phyloP scores from a whole-genome alignment of 2,797 vertebrate species.

The Sphaeramia orbicularis region DNA sequence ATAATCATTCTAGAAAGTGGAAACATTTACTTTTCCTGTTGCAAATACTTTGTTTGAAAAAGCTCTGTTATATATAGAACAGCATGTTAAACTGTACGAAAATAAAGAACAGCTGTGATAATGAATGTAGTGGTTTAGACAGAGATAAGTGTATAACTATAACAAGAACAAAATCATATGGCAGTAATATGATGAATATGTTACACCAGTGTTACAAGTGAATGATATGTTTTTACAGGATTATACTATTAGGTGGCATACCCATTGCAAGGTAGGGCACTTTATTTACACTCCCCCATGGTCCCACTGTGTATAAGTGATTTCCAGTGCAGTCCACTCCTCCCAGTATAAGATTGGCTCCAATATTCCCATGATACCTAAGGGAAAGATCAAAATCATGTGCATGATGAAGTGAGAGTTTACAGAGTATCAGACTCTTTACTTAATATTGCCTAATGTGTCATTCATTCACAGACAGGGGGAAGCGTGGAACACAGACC shows the following conservation, averaged over 20 bases:
- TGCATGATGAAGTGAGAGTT: not conserved
- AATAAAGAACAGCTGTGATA: not conserved
- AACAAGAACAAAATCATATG: not conserved
- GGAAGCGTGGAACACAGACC: conserved; percentile 51
- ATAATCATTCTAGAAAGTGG: not conserved
- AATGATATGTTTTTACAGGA: no score
- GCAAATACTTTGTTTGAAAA: not conserved
- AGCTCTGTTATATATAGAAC: not conserved
- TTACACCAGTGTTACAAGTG: no score
- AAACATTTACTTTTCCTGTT: not conserved
- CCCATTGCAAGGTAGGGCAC: conserved; percentile 82
- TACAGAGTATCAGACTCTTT: not conserved
- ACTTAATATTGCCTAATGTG: not conserved
- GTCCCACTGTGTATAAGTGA: conserved; percentile 80
- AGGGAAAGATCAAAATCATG: not conserved
- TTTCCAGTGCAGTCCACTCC: conserved; percentile 83
- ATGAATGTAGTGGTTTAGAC: not conserved
- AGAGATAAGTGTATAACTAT: not conserved
- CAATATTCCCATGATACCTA: conserved; percentile 82
- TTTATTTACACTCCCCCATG: conserved; percentile 73
- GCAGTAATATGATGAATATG: not conserved
- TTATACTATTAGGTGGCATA: conserved; percentile 22
- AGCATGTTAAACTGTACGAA: not conserved
- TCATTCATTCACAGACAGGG: not conserved
- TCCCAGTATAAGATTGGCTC: conserved; percentile 82